A percentile compares a stretch with the other conserved stretches of the same genome.
Conservation (phyloP, 2,797 vertebrate species). For the Spea hammondii region DNA sequence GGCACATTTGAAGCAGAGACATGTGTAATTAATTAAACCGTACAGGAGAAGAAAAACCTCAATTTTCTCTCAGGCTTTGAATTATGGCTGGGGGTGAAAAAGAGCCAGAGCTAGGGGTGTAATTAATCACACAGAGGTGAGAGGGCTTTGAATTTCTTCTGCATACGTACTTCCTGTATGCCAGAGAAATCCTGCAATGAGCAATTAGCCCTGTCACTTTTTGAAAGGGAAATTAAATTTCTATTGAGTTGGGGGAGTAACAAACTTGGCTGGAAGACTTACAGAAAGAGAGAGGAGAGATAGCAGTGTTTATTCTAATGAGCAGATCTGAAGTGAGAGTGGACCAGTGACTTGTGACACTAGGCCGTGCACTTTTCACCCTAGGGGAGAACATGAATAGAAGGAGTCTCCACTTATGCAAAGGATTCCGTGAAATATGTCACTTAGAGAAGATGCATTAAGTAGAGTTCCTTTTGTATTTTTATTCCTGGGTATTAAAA, state of each 20-base stretch:
- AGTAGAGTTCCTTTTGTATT: background rate
- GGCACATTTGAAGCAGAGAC: constrained; percentile 50
- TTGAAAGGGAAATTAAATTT: constrained; percentile 52
- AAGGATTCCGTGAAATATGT: background rate
- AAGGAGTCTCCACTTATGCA: background rate
- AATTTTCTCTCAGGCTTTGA: constrained; percentile 60
- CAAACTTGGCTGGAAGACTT: constrained; percentile 17
- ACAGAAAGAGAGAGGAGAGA: constrained; percentile 36
- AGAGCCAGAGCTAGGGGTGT: constrained; percentile 60
- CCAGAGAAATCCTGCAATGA: constrained; percentile 41
- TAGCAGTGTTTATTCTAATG: constrained; percentile 37
- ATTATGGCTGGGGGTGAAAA: constrained; percentile 64
- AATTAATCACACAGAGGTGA: constrained; percentile 65
- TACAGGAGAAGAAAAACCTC: constrained; percentile 62
- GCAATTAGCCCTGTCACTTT: constrained; percentile 21
- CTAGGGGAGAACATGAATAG: background rate
- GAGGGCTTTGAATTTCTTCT: constrained; percentile 50
- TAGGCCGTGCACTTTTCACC: constrained; percentile 6
- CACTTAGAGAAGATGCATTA: too few relatives aligned
- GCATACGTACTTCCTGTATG: constrained; percentile 40
- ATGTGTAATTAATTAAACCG: constrained; percentile 66
- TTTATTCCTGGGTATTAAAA: background rate
- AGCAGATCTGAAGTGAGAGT: constrained; percentile 14
- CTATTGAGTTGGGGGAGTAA: constrained; percentile 38
- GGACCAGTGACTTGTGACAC: constrained; percentile 22